Conservation (phyloP, 2,888 invertebrate species). For the Emmelina monodactyla region DNA sequence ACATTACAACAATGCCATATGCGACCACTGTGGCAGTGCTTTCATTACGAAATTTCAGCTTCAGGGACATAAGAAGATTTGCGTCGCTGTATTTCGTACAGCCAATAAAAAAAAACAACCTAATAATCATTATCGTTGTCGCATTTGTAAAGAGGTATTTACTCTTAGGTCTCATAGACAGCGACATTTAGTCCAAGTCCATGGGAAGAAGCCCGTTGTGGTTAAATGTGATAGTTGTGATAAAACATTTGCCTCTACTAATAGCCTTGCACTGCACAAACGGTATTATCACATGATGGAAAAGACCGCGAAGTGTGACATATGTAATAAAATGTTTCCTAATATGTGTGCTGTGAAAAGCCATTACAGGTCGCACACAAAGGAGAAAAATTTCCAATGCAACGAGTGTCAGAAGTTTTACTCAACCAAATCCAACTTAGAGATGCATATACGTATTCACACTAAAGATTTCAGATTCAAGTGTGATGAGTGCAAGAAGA, state of each 20-base stretch:
- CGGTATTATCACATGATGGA: too few species aligned
- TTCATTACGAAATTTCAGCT: background rate
- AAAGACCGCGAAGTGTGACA: too few species aligned
- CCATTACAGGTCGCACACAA: too few species aligned
- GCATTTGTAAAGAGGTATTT: background rate
- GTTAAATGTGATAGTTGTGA: conserved; percentile 52
- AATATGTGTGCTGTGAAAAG: background rate
- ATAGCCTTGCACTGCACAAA: conserved; percentile 50
- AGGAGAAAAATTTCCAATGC: conserved; percentile 27
- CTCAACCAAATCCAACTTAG: conserved; percentile 10
- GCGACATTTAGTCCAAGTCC: background rate
- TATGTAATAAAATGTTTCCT: background rate
- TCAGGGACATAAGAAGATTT: background rate
- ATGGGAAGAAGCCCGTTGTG: conserved; percentile 18
- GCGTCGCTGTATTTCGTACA: too few species aligned
- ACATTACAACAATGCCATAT: conserved; percentile 20
- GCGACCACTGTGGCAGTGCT: conserved; percentile 22
- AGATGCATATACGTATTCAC: conserved; percentile 14
- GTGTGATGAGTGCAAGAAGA: conserved; percentile 4
- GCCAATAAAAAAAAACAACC: too few species aligned
- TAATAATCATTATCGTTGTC: too few species aligned
- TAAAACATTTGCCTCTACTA: conserved; percentile 50
- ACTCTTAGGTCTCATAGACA: background rate
- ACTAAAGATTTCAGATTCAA: conserved; percentile 3
- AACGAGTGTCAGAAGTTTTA: conserved; percentile 23